phyloP scores from a whole-genome alignment of 2,888 invertebrate species.

The Drosophila austrosaltans region DNA sequence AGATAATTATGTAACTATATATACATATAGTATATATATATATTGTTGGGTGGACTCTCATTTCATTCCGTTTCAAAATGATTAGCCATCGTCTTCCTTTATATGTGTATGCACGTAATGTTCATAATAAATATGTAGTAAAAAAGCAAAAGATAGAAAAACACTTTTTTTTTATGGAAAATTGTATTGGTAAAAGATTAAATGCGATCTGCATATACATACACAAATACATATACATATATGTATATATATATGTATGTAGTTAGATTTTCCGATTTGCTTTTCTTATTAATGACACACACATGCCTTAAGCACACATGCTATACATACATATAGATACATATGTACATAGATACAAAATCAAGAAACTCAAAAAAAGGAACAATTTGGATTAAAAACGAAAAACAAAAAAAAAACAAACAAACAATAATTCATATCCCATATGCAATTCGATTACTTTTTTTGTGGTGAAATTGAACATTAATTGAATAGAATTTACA shows the following conservation, averaged over 20 bases:
- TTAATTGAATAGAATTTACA: not conserved
- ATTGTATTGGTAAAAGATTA: no score
- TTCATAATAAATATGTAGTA: no score
- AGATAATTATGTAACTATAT: not conserved
- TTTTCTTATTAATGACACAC: not conserved
- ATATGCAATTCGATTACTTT: constrained; percentile 1
- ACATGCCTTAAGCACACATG: constrained; percentile 1
- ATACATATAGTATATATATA: constrained; percentile 7
- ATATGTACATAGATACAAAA: constrained; percentile 5
- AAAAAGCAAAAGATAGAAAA: no score
- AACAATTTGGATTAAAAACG: constrained; percentile 1
- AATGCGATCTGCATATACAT: not conserved
- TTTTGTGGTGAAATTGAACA: no score
- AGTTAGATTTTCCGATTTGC: not conserved
- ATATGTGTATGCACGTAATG: no score
- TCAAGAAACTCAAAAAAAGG: not conserved
- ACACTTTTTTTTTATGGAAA: no score
- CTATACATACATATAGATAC: not conserved
- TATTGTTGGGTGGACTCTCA: no score
- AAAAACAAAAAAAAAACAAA: no score
- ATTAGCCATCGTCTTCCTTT: no score
- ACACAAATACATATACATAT: not conserved
- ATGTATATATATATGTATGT: constrained; percentile 11
- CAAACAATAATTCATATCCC: not conserved
- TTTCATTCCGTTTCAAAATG: no score